These are phyloP conservation scores for Ametastegia equiseti DNA, from an alignment of 2,888 invertebrate genomes.

Conservation along the genomic window DNA sequence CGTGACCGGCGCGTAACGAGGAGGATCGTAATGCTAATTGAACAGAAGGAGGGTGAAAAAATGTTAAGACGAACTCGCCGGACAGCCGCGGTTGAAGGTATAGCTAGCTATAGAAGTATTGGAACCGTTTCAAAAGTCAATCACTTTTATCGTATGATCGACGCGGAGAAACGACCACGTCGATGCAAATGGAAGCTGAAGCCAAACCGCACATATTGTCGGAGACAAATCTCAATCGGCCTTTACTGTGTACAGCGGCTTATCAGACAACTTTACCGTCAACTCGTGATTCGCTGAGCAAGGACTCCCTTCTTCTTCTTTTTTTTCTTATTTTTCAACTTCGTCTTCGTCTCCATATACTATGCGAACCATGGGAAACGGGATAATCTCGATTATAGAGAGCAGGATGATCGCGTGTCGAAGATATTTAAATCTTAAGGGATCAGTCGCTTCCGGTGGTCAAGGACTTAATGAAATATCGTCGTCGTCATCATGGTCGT, in stretches of 20 bases:
- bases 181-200: constrained; percentile 26
- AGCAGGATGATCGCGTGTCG: constrained; percentile 29
- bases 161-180: constrained; percentile 55
- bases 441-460: constrained; percentile 28
- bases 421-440: constrained; percentile 30
- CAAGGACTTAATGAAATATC: constrained; percentile 29
- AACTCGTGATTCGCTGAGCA: constrained; percentile 10
- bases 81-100: not conserved
- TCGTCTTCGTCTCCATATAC: not conserved
- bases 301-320: too few relatives aligned
- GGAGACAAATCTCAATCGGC: constrained; percentile 38
- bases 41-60: constrained; percentile 56
- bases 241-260: not conserved
- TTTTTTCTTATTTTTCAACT: too few relatives aligned
- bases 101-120: not conserved
- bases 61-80: not conserved
- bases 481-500: not conserved
- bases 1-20: constrained; percentile 68
- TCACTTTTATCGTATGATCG: constrained; percentile 67
- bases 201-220: constrained; percentile 10
- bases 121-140: constrained; percentile 68
- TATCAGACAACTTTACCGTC: not conserved
- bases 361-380: too few relatives aligned
- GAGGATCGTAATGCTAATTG: constrained; percentile 69
- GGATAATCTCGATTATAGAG: constrained; percentile 29